Evolutionary conservation across 2,797 vertebrate species (phyloP).

Genomic region (Neomorphus geoffroyi): DNA sequence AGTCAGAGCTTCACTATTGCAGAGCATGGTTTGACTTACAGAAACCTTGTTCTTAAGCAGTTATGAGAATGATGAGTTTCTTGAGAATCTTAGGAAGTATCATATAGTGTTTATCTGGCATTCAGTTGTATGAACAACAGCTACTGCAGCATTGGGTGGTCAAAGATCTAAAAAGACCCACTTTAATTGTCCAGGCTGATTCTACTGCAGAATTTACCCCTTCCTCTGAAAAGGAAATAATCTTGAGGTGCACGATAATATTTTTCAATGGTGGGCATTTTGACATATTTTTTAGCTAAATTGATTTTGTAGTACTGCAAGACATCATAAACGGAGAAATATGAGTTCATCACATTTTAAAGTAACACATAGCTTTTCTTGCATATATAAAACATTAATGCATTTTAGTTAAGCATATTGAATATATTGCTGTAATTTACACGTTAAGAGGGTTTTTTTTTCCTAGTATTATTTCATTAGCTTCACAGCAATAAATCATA

Average conservation of each 20-base stretch:
- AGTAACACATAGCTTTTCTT: conserved; percentile 52
- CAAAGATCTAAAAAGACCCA: conserved; percentile 32
- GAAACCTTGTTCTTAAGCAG: conserved; percentile 75
- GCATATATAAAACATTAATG: conserved; percentile 59
- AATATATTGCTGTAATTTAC: conserved; percentile 56
- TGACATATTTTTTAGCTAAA: conserved; percentile 75
- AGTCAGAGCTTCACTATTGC: conserved; percentile 71
- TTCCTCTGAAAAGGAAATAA: conserved; percentile 55
- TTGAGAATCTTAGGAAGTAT: conserved; percentile 59
- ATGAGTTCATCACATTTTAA: conserved; percentile 69
- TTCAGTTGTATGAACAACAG: conserved; percentile 45
- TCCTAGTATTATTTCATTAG: conserved; percentile 67
- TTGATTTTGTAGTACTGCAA: conserved; percentile 67
- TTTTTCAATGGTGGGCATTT: conserved; percentile 73
- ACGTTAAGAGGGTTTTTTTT: not conserved
- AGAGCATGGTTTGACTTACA: conserved; percentile 83
- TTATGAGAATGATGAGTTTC: conserved; percentile 51
- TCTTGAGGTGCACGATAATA: conserved; percentile 63
- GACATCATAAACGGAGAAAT: conserved; percentile 52
- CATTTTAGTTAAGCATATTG: conserved; percentile 70
- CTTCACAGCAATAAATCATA: conserved; percentile 78
- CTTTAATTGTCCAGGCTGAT: conserved; percentile 59
- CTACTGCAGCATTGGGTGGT: conserved; percentile 24
- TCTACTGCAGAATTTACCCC: conserved; percentile 57
- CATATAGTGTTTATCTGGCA: conserved; percentile 52